Conservation (phyloP, 2,888 invertebrate species). For the Hydraecia micacea region DNA sequence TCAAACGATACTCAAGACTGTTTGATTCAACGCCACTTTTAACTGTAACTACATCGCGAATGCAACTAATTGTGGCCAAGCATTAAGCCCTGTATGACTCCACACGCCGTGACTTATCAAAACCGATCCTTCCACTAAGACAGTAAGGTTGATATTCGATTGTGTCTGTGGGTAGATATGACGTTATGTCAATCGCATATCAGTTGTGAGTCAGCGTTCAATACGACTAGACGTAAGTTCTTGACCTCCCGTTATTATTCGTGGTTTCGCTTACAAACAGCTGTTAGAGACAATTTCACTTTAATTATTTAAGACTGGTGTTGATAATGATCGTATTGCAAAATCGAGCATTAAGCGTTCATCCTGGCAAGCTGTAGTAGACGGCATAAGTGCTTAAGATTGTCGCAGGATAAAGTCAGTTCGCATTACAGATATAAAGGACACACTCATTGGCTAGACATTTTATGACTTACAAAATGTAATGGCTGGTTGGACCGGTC, state of each 20-base stretch:
- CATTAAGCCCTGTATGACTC: slow-evolving; percentile 50
- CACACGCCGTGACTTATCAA: slow-evolving; percentile 32
- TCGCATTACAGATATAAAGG: slow-evolving; percentile 36
- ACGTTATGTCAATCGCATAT: slow-evolving; percentile 49
- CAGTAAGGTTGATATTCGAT: slow-evolving; percentile 49
- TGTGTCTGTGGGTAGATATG: slow-evolving; percentile 48
- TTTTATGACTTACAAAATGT: slow-evolving; percentile 34
- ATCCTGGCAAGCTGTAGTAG: slow-evolving; percentile 21
- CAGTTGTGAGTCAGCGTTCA: slow-evolving; percentile 81
- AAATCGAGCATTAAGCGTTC: slow-evolving; percentile 34
- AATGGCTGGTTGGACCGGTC: slow-evolving; percentile 26
- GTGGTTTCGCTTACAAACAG: slow-evolving; percentile 72
- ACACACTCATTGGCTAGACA: slow-evolving; percentile 30
- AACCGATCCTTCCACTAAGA: slow-evolving; percentile 28
- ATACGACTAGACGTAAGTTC: slow-evolving; percentile 84
- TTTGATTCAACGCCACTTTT: slow-evolving; percentile 69
- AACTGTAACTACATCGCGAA: slow-evolving; percentile 70
- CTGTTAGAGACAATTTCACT: slow-evolving; percentile 65
- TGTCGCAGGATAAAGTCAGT: slow-evolving; percentile 33
- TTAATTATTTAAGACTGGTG: slow-evolving; percentile 45
- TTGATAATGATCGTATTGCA: slow-evolving; percentile 48
- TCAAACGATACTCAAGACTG: slow-evolving; percentile 46
- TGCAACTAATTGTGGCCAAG: slow-evolving; percentile 71
- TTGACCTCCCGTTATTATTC: slow-evolving; percentile 79
- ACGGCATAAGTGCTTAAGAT: slow-evolving; percentile 41